phyloP scores from a whole-genome alignment of 2,113 vertebrate species.

The Isichthys henryi region DNA sequence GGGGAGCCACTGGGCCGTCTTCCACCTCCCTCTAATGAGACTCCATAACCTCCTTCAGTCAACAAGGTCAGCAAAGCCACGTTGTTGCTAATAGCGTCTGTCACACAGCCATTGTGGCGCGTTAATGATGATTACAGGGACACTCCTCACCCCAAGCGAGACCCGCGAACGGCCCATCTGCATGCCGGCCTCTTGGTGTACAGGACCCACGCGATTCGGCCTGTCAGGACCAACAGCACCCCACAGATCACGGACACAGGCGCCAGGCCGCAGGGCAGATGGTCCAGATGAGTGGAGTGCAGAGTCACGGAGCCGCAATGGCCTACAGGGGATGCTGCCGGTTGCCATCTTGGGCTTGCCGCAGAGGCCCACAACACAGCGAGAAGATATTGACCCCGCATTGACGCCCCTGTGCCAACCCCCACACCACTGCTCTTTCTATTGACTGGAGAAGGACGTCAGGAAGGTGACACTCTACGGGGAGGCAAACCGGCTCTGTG shows the following conservation, averaged over 20 bases:
- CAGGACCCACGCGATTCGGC: not conserved
- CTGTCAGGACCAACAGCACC: not conserved
- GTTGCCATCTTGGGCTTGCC: not conserved
- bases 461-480: constrained; percentile 5
- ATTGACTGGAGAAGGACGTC: not conserved
- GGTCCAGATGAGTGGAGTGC: not conserved
- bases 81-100: not conserved
- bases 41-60: constrained; percentile 68
- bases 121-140: not conserved
- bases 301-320: not conserved
- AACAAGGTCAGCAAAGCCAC: constrained; percentile 69
- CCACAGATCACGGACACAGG: not conserved
- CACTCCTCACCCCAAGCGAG: not conserved
- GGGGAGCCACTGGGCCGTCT: constrained; percentile 67
- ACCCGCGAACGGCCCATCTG: not conserved
- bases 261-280: not conserved
- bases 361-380: not conserved
- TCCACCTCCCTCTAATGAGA: constrained; percentile 71
- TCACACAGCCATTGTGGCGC: not conserved
- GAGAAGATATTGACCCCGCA: not conserved
- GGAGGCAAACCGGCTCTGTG: not conserved
- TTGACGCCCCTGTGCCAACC: not conserved
- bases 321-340: not conserved
- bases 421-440: not conserved
- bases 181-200: not conserved